Evolutionary conservation across 92 coral and sea anemone genomes (phyloP).

Genomic region (Nematostella vectensis): DNA sequence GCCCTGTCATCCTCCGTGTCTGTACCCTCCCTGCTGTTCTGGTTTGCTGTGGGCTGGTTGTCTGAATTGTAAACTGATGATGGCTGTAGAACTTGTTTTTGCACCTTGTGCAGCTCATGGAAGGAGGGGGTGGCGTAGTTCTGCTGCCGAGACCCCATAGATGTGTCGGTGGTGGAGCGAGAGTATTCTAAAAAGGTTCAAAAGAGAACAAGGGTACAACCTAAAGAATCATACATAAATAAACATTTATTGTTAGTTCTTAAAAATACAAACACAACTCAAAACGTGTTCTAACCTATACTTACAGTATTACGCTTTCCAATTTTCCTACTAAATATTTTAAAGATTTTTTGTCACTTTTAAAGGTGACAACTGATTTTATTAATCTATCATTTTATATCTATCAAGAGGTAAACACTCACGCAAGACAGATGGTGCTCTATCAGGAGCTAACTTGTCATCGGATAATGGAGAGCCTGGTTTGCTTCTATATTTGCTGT

Average conservation of each 20-base stretch:
- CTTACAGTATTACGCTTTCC: too few species aligned
- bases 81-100: slow-evolving; percentile 85
- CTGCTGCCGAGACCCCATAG: slow-evolving; percentile 45
- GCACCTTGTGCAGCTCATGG: slow-evolving; percentile 88
- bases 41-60: slow-evolving; percentile 28
- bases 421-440: slow-evolving; percentile 52
- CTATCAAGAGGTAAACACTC: too few species aligned
- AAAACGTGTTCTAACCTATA: too few species aligned
- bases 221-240: not conserved
- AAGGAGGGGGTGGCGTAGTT: slow-evolving; percentile 67
- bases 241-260: too few species aligned
- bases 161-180: slow-evolving; percentile 47
- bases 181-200: slow-evolving; percentile 45
- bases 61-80: slow-evolving; percentile 54
- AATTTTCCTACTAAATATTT: too few species aligned
- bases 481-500: slow-evolving; percentile 23
- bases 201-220: slow-evolving; percentile 2
- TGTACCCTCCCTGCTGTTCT: slow-evolving; percentile 16
- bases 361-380: too few species aligned
- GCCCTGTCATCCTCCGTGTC: slow-evolving; percentile 42
- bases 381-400: too few species aligned
- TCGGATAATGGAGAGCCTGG: slow-evolving; percentile 46
- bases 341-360: too few species aligned
- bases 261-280: too few species aligned
- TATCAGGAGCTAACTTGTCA: slow-evolving; percentile 27